A percentile compares a stretch with the other conserved stretches of the same genome.
phyloP scores from a whole-genome alignment of 2,797 vertebrate genomes.

The Smutsia gigantea region DNA sequence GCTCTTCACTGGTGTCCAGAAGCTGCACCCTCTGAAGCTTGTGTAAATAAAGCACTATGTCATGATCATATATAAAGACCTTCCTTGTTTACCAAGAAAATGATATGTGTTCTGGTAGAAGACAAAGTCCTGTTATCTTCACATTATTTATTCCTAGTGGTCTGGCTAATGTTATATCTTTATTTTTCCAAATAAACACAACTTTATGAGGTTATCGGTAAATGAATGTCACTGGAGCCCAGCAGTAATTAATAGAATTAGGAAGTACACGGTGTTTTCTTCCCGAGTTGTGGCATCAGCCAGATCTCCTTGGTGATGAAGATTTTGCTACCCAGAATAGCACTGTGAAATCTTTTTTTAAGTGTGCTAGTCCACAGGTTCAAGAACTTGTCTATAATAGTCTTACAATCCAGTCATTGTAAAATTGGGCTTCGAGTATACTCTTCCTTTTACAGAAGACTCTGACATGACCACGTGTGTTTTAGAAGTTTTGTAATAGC shows the following conservation, averaged over 20 bases:
- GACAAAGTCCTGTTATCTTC: not conserved
- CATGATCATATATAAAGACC: not conserved
- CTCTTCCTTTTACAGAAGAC: not conserved
- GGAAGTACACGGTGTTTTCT: not conserved
- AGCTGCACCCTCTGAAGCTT: not conserved
- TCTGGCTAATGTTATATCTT: conserved; percentile 55
- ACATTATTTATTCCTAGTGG: not conserved
- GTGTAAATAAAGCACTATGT: not conserved
- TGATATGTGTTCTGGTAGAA: not conserved
- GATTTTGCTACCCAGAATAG: not conserved
- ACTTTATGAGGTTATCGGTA: conserved; percentile 46
- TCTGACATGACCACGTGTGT: not conserved
- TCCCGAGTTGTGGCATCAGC: not conserved
- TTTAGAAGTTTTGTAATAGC: not conserved
- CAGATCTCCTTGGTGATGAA: conserved; percentile 18
- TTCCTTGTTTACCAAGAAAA: conserved; percentile 54
- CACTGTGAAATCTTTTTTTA: not conserved
- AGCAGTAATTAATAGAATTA: not conserved
- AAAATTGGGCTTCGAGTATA: not conserved
- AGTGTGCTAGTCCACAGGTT: not conserved
- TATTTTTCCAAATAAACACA: conserved; percentile 19
- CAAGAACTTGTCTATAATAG: not conserved
- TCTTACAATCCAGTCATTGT: not conserved
- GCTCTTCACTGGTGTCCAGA: not conserved
- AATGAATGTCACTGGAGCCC: not conserved